Conservation (phyloP, 2,888 invertebrate species). For the Mimumesa dahlbomi region DNA sequence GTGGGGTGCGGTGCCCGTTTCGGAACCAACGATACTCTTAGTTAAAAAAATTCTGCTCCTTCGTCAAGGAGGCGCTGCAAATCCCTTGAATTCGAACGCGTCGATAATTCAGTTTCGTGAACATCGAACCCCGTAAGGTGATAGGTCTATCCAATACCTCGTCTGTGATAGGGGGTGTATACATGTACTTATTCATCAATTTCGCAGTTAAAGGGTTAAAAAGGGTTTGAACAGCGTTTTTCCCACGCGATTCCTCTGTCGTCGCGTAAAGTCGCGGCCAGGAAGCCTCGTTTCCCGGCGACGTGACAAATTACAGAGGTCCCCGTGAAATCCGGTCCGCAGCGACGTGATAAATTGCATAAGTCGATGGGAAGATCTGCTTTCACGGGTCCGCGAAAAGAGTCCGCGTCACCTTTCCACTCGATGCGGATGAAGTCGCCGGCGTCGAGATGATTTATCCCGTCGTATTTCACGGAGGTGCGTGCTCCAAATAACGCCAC, state of each 20-base stretch:
- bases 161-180: too few species aligned
- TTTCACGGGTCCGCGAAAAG: neutral
- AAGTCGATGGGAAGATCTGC: slow-evolving; percentile 15
- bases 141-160: too few species aligned
- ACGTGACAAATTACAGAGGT: slow-evolving; percentile 30
- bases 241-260: slow-evolving; percentile 25
- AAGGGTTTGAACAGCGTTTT: too few species aligned
- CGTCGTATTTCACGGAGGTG: slow-evolving; percentile 4
- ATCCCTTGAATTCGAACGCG: too few species aligned
- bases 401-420: slow-evolving; percentile 3
- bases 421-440: slow-evolving; percentile 25
- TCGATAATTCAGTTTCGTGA: too few species aligned
- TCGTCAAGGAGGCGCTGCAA: too few species aligned
- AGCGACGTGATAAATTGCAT: slow-evolving; percentile 25
- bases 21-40: too few species aligned
- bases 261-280: slow-evolving; percentile 3
- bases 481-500: neutral
- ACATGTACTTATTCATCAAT: too few species aligned
- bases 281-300: slow-evolving; percentile 16
- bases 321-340: slow-evolving; percentile 26
- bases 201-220: too few species aligned
- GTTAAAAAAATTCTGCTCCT: too few species aligned
- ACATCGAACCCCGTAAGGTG: too few species aligned
- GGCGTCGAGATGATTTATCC: slow-evolving; percentile 19
- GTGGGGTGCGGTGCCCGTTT: too few species aligned